Base-by-base conservation (phyloP, 35 echinoderm and acorn worm species). In the Strongylocentrotus purpuratus region DNA sequence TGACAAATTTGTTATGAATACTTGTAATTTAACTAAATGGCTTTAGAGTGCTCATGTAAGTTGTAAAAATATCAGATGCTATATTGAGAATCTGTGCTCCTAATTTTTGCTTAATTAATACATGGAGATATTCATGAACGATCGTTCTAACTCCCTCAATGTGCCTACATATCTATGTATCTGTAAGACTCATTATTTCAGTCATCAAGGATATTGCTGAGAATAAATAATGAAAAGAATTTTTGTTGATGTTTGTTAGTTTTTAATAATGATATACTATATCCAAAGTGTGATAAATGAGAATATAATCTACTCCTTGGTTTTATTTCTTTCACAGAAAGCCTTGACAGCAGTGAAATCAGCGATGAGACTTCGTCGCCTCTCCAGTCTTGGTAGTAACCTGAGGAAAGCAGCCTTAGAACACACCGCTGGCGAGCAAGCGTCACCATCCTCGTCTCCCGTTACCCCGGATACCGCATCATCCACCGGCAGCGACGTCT, bases 341-440 rank as follows among this genome's bases (percentile, higher is more conserved):
- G 98, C 98, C n/a, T 94, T 99, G 45, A 99, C 97, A 85, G 96
- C 98, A 41, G 98, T 99, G 45, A 99, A 97, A 46, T 99, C 98
- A 85, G 96, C 96, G 20, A 97, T 99, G 98, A 95, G 98, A 88
- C 61, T 99, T 28, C 94, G 95, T 22, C 90, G 98, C 87, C 94
- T 99, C 28, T 97, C 96, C 25, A 99, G 95, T 86, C 85, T 96
- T 10, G 97, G 90, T 32, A 93, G 91, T 46, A 93, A 93, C 31
- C 91, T 93, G 91, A 93, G 58, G 91, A 93, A 93, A 93, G 91
- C 91, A 31, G 91, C 95, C 92, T 45, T 58, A 86, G 61, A 85
- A 85, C 95, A 85, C 61, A 96, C 46, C 45, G 85, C 91, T 47
- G 45, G 33, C 25, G 45, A 86, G 20, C 94, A 93, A 55, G 32